These are phyloP conservation scores for Coregonus suidteri DNA, from an alignment of 2,797 vertebrate genomes.

Conservation along the genomic window DNA sequence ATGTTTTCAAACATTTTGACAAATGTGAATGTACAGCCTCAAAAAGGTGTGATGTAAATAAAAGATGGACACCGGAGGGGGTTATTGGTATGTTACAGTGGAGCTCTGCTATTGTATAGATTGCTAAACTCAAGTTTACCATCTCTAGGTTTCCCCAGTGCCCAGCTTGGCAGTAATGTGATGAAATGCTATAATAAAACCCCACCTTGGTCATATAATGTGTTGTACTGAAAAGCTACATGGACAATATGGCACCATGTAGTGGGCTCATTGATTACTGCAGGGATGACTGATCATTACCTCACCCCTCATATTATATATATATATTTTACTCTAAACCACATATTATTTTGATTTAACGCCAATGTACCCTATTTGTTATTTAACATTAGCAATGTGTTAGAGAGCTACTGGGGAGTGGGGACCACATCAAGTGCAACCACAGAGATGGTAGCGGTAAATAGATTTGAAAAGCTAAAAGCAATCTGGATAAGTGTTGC, in stretches of 20 bases:
- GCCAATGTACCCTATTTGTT: no score
- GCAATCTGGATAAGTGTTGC: background rate
- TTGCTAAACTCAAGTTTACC: background rate
- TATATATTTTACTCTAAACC: no score
- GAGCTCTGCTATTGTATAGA: background rate
- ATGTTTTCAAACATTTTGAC: no score
- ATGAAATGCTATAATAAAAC: background rate
- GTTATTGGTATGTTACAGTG: background rate
- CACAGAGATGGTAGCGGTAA: background rate
- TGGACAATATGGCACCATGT: background rate
- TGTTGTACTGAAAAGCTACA: background rate
- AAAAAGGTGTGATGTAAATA: background rate
- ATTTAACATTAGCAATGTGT: background rate
- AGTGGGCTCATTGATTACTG: background rate
- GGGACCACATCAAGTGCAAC: background rate
- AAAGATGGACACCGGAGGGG: background rate
- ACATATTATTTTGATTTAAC: background rate
- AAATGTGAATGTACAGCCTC: background rate
- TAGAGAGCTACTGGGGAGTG: background rate
- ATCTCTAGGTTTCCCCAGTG: no score
- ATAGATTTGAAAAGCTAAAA: background rate
- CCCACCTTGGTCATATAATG: background rate
- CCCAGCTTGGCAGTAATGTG: background rate
- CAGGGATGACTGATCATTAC: background rate
- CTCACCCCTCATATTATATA: background rate